Evolutionary conservation across 2,888 invertebrate species (phyloP).

Genomic region (Troides oblongomaculatus): DNA sequence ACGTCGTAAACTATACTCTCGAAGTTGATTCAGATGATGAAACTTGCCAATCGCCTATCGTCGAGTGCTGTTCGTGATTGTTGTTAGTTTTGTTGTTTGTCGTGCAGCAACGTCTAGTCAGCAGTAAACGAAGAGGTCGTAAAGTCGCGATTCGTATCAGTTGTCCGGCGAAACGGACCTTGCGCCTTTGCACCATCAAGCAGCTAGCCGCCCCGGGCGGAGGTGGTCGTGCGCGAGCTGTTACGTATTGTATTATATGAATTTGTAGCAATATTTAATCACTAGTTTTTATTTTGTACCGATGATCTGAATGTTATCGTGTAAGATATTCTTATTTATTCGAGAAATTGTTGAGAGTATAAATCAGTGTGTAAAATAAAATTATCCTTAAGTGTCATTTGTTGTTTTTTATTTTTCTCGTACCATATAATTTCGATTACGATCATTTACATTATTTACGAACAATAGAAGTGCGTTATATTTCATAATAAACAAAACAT

Average conservation of each 20-base stretch:
- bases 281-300: constrained; percentile 32
- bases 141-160: constrained; percentile 40
- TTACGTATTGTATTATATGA: constrained; percentile 35
- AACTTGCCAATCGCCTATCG: constrained; percentile 13
- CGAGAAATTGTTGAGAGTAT: constrained; percentile 40
- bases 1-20: constrained; percentile 26
- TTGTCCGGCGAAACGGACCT: constrained; percentile 40
- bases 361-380: constrained; percentile 36
- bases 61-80: constrained; percentile 29
- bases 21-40: constrained; percentile 8
- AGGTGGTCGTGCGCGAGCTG: constrained; percentile 27
- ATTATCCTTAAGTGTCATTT: constrained; percentile 19
- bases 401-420: constrained; percentile 8
- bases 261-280: constrained; percentile 33
- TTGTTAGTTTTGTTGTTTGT: constrained; percentile 35
- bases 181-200: constrained; percentile 40
- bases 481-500: too few relatives aligned
- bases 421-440: not conserved
- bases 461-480: too few relatives aligned
- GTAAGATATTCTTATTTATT: constrained; percentile 51
- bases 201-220: constrained; percentile 37
- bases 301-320: constrained; percentile 50
- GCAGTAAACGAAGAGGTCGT: constrained; percentile 42
- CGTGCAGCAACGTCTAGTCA: constrained; percentile 56
- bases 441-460: not conserved